Base-by-base conservation (phyloP, 1,140 invertebrate species). In the Drosophila tropicalis region DNA sequence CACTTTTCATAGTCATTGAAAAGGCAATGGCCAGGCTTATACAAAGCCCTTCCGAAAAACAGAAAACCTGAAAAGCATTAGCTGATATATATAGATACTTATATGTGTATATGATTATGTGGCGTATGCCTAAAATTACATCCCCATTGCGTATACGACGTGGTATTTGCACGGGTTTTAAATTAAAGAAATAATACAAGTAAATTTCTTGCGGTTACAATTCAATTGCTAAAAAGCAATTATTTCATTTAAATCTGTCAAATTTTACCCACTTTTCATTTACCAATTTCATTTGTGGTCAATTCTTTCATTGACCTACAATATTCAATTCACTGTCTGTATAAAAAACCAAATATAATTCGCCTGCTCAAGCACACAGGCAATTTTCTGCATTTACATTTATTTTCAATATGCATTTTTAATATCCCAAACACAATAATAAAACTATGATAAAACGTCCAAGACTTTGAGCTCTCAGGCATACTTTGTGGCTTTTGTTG, bases 201-300 rank as follows among this genome's bases (percentile, higher is more conserved):
- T 39, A 12, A 12, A 39, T 39, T 13, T n/a, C 12, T 10, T 39
- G 12, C n/a, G 36, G 36, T 39, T 39, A 3, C 10, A 39, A 4
- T 13, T 39, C 12, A 12, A 39, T 39, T 39, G 36, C 36, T 39
- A 4, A 36, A 36, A 36, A 39, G 3, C 36, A 12, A 13, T 36
- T 36, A 36, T 12, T 36, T 36, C 9, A 36, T 0, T 36, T 12
- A 36, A 44, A 15, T 15, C 41, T 44, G 13, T 17, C 15, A 44
- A 44, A 79, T 75, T 75, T 74, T 79, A 75, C 75, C 75, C 41
- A 44, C 1, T 69, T 68, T 76, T 76, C 34, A 75, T 76, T 76
- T 70, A 62, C 19, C 74, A 77, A 58, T 56, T 29, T 51, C 10
- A 6, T 22, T 9, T 51, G 44, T 22, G 44, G 44, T 22, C 44